Base-by-base conservation (phyloP, 2,888 invertebrate genomes). In the Drosophila cognata region DNA sequence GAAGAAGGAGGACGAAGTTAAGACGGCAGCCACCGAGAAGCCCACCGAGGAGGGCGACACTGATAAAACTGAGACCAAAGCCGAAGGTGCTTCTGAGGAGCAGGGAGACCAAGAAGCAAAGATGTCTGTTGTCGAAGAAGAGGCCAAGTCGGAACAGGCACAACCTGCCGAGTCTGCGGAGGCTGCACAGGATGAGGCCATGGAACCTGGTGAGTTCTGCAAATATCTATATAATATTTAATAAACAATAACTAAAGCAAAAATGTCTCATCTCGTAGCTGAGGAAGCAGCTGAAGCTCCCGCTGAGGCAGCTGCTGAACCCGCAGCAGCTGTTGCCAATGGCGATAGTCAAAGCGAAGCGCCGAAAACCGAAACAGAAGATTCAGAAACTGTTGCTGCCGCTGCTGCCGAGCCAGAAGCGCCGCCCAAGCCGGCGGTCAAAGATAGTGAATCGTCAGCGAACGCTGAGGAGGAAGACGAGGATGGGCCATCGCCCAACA, bases 401-500 rank as follows among this genome's bases (percentile, higher is more conserved):
- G 21, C 35, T 31, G 56, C 52, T 18, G 69, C 31, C 33, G 56
- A 63, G 10, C 16, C 59, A 2, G 74, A 69, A 31, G 43, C 52
- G 46, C 11, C 52, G 25, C 8, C 58, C 18, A 77, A 71, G 13
- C 68, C 64, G 21, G 2, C 66, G 13, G 81, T 81, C 48, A 82
- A 84, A 36, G 77, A 77, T 41, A 78, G 71, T 31, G 71, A 76
- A 31, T 16, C 52, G 11, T 11, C 53, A 13, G 50, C 55, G 28
- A 57, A 61, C 29, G 86, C 84, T 29, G 84, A 88, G 8, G 82
- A 84, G 18, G 84, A 87, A 4, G 78, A 79, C 10, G 82, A 82
- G 8, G 74, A 83, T 50, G 82, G 84, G 4, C 89, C 89, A 4
- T 87, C 91, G 18, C 90, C 91, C 29, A 86, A 83, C 29, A 91